Conservation (phyloP, 2,797 vertebrate genomes). For the Characodon lateralis region DNA sequence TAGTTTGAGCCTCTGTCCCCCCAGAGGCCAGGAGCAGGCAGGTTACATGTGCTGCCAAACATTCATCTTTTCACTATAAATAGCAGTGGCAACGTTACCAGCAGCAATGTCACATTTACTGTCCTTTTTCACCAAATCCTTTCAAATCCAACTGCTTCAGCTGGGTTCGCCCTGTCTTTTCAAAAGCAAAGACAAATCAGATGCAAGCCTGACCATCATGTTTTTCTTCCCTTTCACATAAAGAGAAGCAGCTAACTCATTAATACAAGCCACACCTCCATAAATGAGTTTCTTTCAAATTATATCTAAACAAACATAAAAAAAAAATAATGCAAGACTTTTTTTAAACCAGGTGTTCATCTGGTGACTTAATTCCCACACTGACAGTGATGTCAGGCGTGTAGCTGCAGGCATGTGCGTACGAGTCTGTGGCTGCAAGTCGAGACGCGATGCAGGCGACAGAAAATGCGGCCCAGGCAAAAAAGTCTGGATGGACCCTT, state of each 20-base stretch:
- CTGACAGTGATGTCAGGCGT: slow-evolving; percentile 35
- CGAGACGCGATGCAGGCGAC: slow-evolving; percentile 15
- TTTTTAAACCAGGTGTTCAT: neutral
- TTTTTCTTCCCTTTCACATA: neutral
- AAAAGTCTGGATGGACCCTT: slow-evolving; percentile 26
- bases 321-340: neutral
- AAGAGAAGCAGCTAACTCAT: neutral
- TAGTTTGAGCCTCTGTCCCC: slow-evolving; percentile 30
- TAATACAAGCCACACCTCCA: neutral
- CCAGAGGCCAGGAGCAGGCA: slow-evolving; percentile 61
- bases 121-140: slow-evolving; percentile 5
- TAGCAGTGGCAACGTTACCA: slow-evolving; percentile 71
- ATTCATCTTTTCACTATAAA: slow-evolving; percentile 74
- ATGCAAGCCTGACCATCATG: neutral
- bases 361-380: slow-evolving; percentile 11
- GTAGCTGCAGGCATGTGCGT: slow-evolving; percentile 27
- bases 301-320: neutral
- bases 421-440: slow-evolving; percentile 48
- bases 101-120: slow-evolving; percentile 30
- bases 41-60: slow-evolving; percentile 64
- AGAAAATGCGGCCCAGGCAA: too few species aligned
- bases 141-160: neutral
- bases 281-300: neutral
- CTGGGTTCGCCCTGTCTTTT: neutral
- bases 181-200: slow-evolving; percentile 12